Base-by-base conservation (phyloP, 2,888 invertebrate genomes). In the Zaprionus obscuricornis region DNA sequence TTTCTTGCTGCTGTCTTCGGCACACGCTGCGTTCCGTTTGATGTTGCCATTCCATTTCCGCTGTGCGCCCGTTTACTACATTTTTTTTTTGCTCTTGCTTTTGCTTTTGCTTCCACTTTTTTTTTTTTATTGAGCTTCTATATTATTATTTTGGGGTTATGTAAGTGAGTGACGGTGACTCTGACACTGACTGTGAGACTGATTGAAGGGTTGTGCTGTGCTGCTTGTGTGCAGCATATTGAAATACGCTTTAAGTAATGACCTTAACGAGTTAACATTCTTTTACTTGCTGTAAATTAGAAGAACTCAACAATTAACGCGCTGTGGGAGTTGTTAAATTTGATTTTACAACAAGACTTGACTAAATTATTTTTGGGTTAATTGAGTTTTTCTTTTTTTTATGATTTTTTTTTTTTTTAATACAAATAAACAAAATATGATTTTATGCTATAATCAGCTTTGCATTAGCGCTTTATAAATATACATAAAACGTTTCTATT, bases 301-400 rank as follows among this genome's bases (percentile, higher is more conserved):
- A n/a, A 67, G 67, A 62, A 76, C 67, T 76, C 71, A 56, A 62
- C 78, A 85, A 78, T 78, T 82, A 85, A 78, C 85, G n/a, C n/a
- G 56, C 78, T 43, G 79, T 72, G 64, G 75, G 78, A 74, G 72
- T 58, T 72, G 45, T 33, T 51, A 77, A 85, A 85, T 74, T 78
- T 74, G 62, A 81, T 74, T 78, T 68, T 16, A 22, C 18, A 39
- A 49, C n/a, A n/a, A n/a, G n/a, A 39, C 37, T 52, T 34, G 14
- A 10, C 20, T 11, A 42, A 55, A 50, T 43, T 47, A 31, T 50
- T 29, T n/a, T n/a, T n/a, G n/a, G n/a, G n/a, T n/a, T 75, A 68
- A 76, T 79, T 57, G 49, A 63, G 51, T 63, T 79, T 50, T 36
- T 7, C 45, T n/a, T n/a, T n/a, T n/a, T n/a, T n/a, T n/a, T n/a